phyloP scores from a whole-genome alignment of 1,140 invertebrate genomes.

The Drosophila carrolli region DNA sequence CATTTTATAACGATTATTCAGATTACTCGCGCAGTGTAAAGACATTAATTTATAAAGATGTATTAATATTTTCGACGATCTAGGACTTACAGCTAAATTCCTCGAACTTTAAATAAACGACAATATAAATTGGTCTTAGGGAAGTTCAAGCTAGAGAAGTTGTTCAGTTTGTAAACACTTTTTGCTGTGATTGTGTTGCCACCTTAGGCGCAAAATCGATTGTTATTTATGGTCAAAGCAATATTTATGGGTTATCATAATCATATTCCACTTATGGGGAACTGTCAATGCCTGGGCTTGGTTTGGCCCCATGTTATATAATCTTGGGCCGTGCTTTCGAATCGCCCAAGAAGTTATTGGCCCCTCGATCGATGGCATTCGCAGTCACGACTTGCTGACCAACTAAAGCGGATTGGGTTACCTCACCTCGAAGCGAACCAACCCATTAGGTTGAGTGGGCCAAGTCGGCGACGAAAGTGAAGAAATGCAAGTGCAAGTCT shows the following conservation, averaged over 20 bases:
- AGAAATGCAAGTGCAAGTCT: constrained; percentile 56
- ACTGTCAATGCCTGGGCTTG: constrained; percentile 41
- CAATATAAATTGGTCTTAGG: neutral
- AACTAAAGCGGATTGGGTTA: constrained; percentile 36
- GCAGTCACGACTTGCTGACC: constrained; percentile 47
- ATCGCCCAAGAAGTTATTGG: constrained; percentile 51
- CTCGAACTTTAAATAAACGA: too few relatives aligned
- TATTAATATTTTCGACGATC: too few relatives aligned
- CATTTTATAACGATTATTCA: too few relatives aligned
- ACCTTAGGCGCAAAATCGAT: constrained; percentile 25
- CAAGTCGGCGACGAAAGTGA: constrained; percentile 52
- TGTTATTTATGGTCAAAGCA: constrained; percentile 32
- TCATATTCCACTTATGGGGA: constrained; percentile 35
- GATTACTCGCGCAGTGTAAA: too few relatives aligned
- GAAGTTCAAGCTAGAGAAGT: constrained; percentile 9
- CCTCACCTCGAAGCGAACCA: constrained; percentile 21
- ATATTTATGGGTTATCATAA: constrained; percentile 48
- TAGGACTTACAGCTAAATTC: too few relatives aligned
- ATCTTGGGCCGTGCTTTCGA: constrained; percentile 45
- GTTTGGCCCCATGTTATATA: constrained; percentile 38
- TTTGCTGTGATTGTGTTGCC: constrained; percentile 25
- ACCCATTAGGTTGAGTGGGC: constrained; percentile 9
- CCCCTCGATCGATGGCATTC: constrained; percentile 19
- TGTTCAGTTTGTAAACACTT: constrained; percentile 3
- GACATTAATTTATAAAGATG: too few relatives aligned